Evolutionary conservation across 1,140 invertebrate genomes (phyloP).

Genomic region (Pantala flavescens): DNA sequence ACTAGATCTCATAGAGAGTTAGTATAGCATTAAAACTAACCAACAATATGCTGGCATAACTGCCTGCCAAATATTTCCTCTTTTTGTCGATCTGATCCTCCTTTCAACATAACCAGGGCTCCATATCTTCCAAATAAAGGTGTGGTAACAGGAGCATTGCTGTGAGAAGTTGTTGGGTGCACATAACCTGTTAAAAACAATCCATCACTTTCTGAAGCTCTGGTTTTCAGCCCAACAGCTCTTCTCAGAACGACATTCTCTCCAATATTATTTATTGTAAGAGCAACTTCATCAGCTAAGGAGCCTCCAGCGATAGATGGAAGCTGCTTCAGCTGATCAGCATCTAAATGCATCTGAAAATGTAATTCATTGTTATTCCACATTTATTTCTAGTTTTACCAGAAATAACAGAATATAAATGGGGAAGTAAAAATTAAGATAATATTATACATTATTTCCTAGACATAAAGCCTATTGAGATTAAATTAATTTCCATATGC

Average conservation of each 20-base stretch:
- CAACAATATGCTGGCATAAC: slow-evolving; percentile 85
- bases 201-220: slow-evolving; percentile 16
- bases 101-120: slow-evolving; percentile 58
- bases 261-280: slow-evolving; percentile 73
- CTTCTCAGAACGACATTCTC: slow-evolving; percentile 78
- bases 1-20: no score
- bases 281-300: slow-evolving; percentile 65
- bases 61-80: slow-evolving; percentile 51
- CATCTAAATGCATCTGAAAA: slow-evolving; percentile 51
- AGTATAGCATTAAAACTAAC: slow-evolving; percentile 29
- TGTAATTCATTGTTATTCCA: not conserved
- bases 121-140: slow-evolving; percentile 70
- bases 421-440: slow-evolving; percentile 19
- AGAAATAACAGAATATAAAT: slow-evolving; percentile 19
- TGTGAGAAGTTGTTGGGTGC: slow-evolving; percentile 50
- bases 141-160: slow-evolving; percentile 33
- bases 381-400: no score
- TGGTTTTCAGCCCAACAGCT: slow-evolving; percentile 55
- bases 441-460: no score
- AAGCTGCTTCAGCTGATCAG: slow-evolving; percentile 54
- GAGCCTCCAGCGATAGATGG: slow-evolving; percentile 49
- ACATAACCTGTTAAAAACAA: slow-evolving; percentile 48
- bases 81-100: slow-evolving; percentile 29
- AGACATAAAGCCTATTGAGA: no score
- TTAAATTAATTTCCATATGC: no score